Evolutionary conservation across 2,888 invertebrate genomes (phyloP).

Genomic region (Scaptodrosophila latifasciaeformis): DNA sequence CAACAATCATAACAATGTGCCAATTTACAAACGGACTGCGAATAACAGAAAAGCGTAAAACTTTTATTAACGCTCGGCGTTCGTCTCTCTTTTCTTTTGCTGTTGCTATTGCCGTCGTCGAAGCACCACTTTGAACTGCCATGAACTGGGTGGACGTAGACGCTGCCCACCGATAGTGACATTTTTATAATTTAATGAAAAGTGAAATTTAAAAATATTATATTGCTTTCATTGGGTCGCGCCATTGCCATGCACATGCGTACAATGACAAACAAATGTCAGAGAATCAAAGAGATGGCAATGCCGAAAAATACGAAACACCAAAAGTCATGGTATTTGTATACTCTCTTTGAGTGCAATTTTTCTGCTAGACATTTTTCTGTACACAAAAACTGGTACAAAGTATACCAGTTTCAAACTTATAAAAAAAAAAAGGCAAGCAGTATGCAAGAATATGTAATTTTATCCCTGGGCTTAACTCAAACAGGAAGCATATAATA

Average conservation of each 20-base stretch:
- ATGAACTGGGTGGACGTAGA: slow-evolving; percentile 43
- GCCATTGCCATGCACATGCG: slow-evolving; percentile 36
- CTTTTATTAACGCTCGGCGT: slow-evolving; percentile 6
- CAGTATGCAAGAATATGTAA: too few species aligned
- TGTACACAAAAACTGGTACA: too few species aligned
- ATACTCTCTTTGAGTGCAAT: too few species aligned
- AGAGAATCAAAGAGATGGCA: background rate
- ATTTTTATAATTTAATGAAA: slow-evolving; percentile 26
- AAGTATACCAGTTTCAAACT: too few species aligned
- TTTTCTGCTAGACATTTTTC: too few species aligned
- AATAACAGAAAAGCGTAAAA: background rate
- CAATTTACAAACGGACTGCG: slow-evolving; percentile 14
- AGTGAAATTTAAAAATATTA: slow-evolving; percentile 41
- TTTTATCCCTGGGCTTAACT: too few species aligned
- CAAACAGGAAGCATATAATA: too few species aligned
- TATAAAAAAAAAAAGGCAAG: too few species aligned
- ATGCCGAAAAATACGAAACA: too few species aligned
- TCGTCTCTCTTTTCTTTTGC: slow-evolving; percentile 9
- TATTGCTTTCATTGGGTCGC: slow-evolving; percentile 22
- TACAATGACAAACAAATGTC: slow-evolving; percentile 8
- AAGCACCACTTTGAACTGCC: slow-evolving; percentile 55
- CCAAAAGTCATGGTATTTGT: too few species aligned
- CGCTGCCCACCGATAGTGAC: slow-evolving; percentile 2
- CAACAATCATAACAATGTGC: slow-evolving; percentile 12
- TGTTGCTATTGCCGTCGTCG: slow-evolving; percentile 44